A percentile compares a stretch with the other conserved stretches of the same genome.
These are phyloP conservation scores for Peromyscus californicus DNA, from an alignment of 2,113 vertebrate species.

Conservation along the genomic window DNA sequence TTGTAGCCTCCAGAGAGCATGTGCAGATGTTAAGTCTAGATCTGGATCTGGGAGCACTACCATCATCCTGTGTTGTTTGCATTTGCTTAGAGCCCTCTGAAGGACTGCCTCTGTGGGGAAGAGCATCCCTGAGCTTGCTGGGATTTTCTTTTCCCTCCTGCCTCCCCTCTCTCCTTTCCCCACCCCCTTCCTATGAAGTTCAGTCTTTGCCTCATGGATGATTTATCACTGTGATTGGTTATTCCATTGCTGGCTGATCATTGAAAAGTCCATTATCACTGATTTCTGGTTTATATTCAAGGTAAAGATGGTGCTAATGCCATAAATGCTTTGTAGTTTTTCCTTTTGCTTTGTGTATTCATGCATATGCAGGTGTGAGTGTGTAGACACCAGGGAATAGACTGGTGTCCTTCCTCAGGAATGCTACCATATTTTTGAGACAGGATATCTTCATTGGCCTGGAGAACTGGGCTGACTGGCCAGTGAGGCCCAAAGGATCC, in stretches of 20 bases:
- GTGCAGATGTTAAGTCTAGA: background rate
- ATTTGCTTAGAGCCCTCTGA: background rate
- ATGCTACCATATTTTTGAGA: background rate
- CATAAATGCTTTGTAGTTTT: slow-evolving; percentile 24
- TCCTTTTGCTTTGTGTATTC: background rate
- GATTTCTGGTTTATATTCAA: slow-evolving; percentile 74
- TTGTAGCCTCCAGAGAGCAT: background rate
- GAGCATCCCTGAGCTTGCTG: slow-evolving; percentile 17
- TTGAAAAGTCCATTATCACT: slow-evolving; percentile 74
- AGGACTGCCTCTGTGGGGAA: background rate
- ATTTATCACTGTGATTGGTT: slow-evolving; percentile 64
- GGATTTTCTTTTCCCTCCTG: background rate
- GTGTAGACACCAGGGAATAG: too few relatives aligned
- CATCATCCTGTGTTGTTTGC: slow-evolving; percentile 20
- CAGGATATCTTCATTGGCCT: background rate
- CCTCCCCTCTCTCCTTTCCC: background rate
- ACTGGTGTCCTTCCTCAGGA: background rate
- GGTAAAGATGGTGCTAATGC: background rate
- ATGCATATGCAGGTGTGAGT: background rate
- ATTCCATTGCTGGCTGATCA: slow-evolving; percentile 71
- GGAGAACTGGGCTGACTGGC: background rate
- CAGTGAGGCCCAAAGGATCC: background rate
- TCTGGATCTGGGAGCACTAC: background rate
- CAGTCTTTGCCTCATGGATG: slow-evolving; percentile 71
- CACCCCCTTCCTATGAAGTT: background rate